Base-by-base conservation (phyloP, 2,888 invertebrate species). In the Aspidapion aeneum region DNA sequence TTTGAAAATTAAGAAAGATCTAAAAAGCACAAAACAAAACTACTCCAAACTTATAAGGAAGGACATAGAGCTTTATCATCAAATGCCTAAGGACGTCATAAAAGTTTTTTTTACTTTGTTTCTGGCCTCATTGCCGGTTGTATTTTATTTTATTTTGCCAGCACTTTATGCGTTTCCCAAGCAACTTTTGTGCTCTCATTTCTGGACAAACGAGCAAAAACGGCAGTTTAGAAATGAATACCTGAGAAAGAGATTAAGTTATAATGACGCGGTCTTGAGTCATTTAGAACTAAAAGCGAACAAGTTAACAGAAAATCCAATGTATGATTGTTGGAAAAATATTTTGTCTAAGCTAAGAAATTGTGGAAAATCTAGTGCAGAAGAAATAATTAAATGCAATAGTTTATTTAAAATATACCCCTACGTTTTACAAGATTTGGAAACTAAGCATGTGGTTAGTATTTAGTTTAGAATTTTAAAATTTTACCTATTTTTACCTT, bases 191-290 rank as follows among this genome's bases (percentile, higher is more conserved):
- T 90, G 91, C 57, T 86, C 89, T 0, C 95, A 96, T 76, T 96
- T 94, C 79, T 96, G 95, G 96, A 90, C 91, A 0, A 79, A 89
- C 57, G 87, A 94, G 73, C 95, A 96, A 76, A 86, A 84, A 68
- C 77, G 85, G 0, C 88, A 92, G 68, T 96, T 93, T 78, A 85
- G 87, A 35, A 79, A 86, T 3, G 80, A 83, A 61, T 84, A 86
- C 68, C 83, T 93, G 62, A 85, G 82, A 62, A 84, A 86, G 35
- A 81, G 89, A 18, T 78, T 93, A 0, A 78, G 76, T 56, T 81
- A 89, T 75, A 90, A 91, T 72, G 84, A 86, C 63, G 86, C 90
- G 0, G 86, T 67, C 35, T 65, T 67, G 18, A 67, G 65, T 18
- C 17, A n/a, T 52, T 19, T 52, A 35, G 12, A 35, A 35, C 3